Evolutionary conservation across 2,888 invertebrate species (phyloP).

Genomic region (Buathra laborator): DNA sequence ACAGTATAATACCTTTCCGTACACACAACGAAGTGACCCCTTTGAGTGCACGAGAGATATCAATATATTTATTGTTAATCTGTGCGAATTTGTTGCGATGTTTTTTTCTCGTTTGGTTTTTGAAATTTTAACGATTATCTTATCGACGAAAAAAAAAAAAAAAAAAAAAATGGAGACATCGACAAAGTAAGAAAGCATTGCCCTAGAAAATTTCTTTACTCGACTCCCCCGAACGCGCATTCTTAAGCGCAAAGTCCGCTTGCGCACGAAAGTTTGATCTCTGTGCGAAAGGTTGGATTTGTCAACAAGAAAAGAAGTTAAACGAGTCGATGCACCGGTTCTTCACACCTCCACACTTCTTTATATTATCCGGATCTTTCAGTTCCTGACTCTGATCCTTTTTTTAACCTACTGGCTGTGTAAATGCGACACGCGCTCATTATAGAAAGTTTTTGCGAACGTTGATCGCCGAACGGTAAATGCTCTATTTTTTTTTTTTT

Average conservation of each 20-base stretch:
- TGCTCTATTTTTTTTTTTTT: too few relatives aligned
- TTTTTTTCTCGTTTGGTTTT: neutral
- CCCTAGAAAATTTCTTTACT: neutral
- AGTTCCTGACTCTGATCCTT: neutral
- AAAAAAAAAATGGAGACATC: too few relatives aligned
- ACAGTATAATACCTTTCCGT: slow-evolving; percentile 15
- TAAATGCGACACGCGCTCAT: neutral
- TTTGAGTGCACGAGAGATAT: slow-evolving; percentile 43
- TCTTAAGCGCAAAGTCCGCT: neutral
- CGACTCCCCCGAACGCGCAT: neutral
- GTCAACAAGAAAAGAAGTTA: neutral
- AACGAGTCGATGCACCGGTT: slow-evolving; percentile 44
- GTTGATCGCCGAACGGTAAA: too few relatives aligned
- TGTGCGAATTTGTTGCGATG: neutral
- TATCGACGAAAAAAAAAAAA: neutral
- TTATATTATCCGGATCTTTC: slow-evolving; percentile 1
- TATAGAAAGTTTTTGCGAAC: too few relatives aligned
- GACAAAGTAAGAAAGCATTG: neutral
- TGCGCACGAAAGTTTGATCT: neutral
- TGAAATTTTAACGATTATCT: neutral
- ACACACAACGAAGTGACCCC: slow-evolving; percentile 31
- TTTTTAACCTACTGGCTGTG: neutral
- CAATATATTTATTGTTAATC: slow-evolving; percentile 29
- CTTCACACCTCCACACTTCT: slow-evolving; percentile 38
- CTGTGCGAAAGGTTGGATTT: neutral